Evolutionary conservation across 2,888 invertebrate species (phyloP).

Genomic region (Polymixis lichenea): DNA sequence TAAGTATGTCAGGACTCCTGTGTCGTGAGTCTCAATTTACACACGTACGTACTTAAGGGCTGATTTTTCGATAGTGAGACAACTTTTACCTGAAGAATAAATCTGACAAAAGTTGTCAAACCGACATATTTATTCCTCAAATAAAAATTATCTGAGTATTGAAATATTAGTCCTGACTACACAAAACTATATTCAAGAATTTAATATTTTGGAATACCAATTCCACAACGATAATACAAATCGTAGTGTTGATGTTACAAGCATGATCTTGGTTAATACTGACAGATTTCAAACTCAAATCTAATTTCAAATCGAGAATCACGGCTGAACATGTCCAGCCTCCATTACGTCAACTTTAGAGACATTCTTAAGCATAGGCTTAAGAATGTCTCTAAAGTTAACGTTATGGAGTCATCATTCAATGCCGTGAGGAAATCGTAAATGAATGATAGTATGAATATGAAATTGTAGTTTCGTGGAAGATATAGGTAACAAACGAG

Average conservation of each 20-base stretch:
- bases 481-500: conserved; percentile 1
- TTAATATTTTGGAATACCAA: too few species aligned
- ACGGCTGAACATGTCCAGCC: background rate
- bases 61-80: too few species aligned
- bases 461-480: conserved; percentile 42
- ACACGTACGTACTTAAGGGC: too few species aligned
- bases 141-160: too few species aligned
- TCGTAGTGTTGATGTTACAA: background rate
- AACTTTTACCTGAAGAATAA: too few species aligned
- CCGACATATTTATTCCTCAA: too few species aligned
- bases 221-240: background rate
- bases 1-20: background rate
- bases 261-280: conserved; percentile 1
- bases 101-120: too few species aligned
- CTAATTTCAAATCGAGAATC: conserved; percentile 3
- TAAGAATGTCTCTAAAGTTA: conserved; percentile 7
- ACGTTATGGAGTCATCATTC: conserved; percentile 13
- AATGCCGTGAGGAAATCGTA: conserved; percentile 13
- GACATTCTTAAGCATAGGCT: too few species aligned
- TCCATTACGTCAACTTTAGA: too few species aligned
- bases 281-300: background rate
- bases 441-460: conserved; percentile 40
- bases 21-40: background rate
- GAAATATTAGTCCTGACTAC: too few species aligned
- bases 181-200: too few species aligned